Conservation (phyloP, 2,113 vertebrate species). For the Otolemur garnettii region DNA sequence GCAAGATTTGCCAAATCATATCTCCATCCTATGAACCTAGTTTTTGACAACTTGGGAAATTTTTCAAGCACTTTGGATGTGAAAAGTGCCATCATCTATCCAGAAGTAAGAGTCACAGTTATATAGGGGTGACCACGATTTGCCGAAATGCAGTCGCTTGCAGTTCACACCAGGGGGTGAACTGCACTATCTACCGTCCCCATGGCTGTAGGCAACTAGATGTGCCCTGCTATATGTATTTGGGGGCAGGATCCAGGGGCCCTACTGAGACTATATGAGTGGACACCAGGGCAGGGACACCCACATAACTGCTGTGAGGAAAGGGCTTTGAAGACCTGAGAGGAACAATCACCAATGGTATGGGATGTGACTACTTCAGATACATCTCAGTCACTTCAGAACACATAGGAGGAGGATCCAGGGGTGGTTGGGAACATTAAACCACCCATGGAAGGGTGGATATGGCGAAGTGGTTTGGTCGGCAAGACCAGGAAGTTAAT, state of each 20-base stretch:
- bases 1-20: neutral
- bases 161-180: neutral
- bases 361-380: neutral
- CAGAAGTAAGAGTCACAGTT: neutral
- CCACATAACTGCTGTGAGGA: neutral
- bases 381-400: neutral
- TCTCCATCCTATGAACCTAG: neutral
- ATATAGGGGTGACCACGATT: neutral
- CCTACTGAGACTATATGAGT: neutral
- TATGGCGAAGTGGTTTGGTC: neutral
- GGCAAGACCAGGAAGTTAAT: neutral
- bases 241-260: neutral
- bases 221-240: neutral
- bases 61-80: slow-evolving; percentile 6
- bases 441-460: neutral
- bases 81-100: slow-evolving; percentile 7
- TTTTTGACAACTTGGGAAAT: neutral
- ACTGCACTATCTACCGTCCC: rapidly evolving
- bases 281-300: neutral
- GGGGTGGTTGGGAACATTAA: neutral
- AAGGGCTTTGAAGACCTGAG: neutral
- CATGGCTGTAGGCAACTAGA: neutral
- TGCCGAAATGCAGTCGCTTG: neutral
- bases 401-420: neutral
- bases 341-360: neutral